Evolutionary conservation across 53 echinoderm and acorn worm genomes (phyloP).

Genomic region (Holothuria leucospilota): DNA sequence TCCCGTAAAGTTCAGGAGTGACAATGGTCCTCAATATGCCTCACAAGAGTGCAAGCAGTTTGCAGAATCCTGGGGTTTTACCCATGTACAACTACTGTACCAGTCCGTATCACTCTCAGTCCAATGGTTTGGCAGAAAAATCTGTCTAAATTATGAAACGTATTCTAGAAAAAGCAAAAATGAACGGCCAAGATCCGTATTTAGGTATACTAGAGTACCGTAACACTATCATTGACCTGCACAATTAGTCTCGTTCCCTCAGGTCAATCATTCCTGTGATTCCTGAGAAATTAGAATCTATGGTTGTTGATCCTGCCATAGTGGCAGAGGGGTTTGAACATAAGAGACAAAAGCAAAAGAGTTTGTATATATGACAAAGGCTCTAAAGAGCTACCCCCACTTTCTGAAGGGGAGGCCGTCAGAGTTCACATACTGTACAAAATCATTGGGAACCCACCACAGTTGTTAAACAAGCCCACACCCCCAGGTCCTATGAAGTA

Average conservation of each 20-base stretch:
- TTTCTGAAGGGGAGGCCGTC: neutral
- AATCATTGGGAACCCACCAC: constrained; percentile 9
- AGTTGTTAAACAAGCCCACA: neutral
- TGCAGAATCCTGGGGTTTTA: constrained; percentile 20
- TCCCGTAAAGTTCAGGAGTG: constrained; percentile 46
- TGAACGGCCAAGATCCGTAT: constrained; percentile 26
- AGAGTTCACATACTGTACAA: constrained; percentile 9
- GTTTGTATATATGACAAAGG: constrained; percentile 7
- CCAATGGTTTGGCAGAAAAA: constrained; percentile 72
- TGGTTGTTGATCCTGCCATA: constrained; percentile 5
- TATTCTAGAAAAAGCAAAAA: constrained; percentile 35
- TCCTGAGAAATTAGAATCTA: constrained; percentile 6
- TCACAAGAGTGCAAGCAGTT: constrained; percentile 44
- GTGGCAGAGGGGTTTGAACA: too few species aligned
- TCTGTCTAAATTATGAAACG: constrained; percentile 53
- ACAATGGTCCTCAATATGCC: constrained; percentile 49
- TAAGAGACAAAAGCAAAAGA: too few species aligned
- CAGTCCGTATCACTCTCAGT: constrained; percentile 58
- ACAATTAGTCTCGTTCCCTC: constrained; percentile 28
- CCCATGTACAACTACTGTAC: constrained; percentile 64
- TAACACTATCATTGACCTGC: constrained; percentile 31
- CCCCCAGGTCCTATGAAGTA: neutral
- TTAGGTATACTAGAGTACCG: constrained; percentile 43
- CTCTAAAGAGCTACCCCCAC: neutral
- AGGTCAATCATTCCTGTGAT: constrained; percentile 14